A percentile compares a stretch with the other conserved stretches of the same genome.
These are phyloP conservation scores for Lophius piscatorius DNA, from an alignment of 2,113 vertebrate species.

Conservation along the genomic window DNA sequence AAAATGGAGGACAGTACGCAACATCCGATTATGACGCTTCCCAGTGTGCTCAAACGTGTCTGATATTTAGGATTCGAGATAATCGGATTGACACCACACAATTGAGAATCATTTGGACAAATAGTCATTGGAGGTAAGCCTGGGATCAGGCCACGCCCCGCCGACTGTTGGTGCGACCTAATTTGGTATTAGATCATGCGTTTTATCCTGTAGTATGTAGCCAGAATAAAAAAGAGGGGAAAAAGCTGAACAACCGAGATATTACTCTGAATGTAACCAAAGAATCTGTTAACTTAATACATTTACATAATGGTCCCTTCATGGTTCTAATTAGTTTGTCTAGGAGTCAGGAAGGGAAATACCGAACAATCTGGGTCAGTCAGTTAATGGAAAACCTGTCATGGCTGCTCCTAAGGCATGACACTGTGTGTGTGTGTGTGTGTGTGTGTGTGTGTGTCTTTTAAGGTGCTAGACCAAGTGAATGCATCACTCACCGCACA, in stretches of 20 bases:
- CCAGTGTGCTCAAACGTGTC: too few species aligned
- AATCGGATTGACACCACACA: too few species aligned
- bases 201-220: too few species aligned
- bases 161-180: too few species aligned
- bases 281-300: slow-evolving; percentile 21
- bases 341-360: slow-evolving; percentile 31
- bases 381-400: slow-evolving; percentile 48
- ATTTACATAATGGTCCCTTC: slow-evolving; percentile 44
- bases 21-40: too few species aligned
- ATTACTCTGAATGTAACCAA: not conserved
- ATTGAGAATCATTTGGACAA: too few species aligned
- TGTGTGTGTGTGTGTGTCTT: slow-evolving; percentile 16
- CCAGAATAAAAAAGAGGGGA: not conserved
- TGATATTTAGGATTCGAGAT: too few species aligned
- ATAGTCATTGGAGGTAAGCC: too few species aligned
- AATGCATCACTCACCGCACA: slow-evolving; percentile 89
- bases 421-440: slow-evolving; percentile 18
- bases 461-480: slow-evolving; percentile 27
- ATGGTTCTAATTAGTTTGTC: slow-evolving; percentile 23
- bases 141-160: too few species aligned
- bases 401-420: slow-evolving; percentile 29
- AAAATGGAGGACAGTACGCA: too few species aligned
- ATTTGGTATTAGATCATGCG: too few species aligned
- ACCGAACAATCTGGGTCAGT: slow-evolving; percentile 46
- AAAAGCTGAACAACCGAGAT: not conserved